Percentiles rank a stretch among this genome's conserved stretches.
These are phyloP conservation scores for Fragariocoptes setiger DNA, from an alignment of 1,140 invertebrate species.

Conservation along the genomic window DNA sequence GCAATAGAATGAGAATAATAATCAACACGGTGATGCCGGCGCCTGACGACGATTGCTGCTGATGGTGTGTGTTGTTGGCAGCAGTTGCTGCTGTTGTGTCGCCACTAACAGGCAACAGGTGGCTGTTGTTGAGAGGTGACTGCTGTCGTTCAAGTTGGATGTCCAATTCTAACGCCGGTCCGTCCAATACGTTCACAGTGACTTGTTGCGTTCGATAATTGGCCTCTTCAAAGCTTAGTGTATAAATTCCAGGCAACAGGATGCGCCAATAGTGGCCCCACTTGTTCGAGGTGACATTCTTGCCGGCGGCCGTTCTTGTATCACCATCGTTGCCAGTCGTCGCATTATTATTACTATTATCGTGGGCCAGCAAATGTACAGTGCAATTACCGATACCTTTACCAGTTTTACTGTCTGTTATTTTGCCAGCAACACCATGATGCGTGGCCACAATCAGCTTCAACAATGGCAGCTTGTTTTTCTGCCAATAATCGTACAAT, in stretches of 20 bases:
- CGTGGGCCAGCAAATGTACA: slow-evolving; percentile 33
- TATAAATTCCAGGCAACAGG: slow-evolving; percentile 48
- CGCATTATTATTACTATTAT: too few species aligned
- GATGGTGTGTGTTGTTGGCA: too few species aligned
- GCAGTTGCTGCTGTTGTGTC: not conserved
- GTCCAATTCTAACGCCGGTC: not conserved
- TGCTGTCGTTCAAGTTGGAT: not conserved
- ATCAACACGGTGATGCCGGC: not conserved
- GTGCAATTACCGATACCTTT: slow-evolving; percentile 32
- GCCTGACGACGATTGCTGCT: not conserved
- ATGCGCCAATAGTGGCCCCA: slow-evolving; percentile 74
- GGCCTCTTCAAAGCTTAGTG: not conserved
- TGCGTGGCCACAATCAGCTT: slow-evolving; percentile 40
- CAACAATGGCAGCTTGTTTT: slow-evolving; percentile 51
- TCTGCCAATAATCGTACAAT: slow-evolving; percentile 47
- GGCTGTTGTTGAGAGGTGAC: not conserved
- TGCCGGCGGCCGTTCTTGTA: too few species aligned
- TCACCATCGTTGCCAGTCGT: too few species aligned
- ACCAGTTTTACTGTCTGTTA: slow-evolving; percentile 34
- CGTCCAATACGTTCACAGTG: not conserved
- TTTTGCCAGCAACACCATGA: slow-evolving; percentile 26
- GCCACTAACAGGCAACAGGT: not conserved
- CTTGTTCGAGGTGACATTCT: slow-evolving; percentile 26
- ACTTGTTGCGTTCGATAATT: not conserved
- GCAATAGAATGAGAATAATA: not conserved